A percentile compares a stretch with the other conserved stretches of the same genome.
phyloP scores from a whole-genome alignment of 2,113 vertebrate species.

The Gorsachius goisagi region DNA sequence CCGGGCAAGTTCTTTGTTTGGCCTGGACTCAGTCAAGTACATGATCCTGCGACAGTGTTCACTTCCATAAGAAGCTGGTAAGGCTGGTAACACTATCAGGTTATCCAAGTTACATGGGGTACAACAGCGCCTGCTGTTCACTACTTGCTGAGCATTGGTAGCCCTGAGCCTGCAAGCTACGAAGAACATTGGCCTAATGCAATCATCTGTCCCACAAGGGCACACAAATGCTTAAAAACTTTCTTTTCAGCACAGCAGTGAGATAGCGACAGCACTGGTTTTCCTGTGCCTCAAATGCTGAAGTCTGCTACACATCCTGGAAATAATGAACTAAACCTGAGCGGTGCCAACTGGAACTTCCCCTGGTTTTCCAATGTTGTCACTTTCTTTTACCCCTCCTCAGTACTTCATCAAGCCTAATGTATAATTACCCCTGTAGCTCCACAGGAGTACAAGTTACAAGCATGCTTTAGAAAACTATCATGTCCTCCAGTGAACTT shows the following conservation, averaged over 20 bases:
- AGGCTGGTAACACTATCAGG: accelerated
- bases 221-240: background rate
- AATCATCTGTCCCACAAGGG: background rate
- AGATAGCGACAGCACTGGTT: background rate
- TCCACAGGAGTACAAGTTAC: background rate
- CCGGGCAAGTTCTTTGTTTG: background rate
- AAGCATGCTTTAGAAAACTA: background rate
- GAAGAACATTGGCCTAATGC: background rate
- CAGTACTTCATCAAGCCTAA: background rate
- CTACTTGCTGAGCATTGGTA: background rate
- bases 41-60: accelerated
- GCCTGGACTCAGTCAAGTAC: background rate
- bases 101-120: accelerated
- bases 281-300: background rate
- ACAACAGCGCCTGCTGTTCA: accelerated
- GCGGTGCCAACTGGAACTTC: background rate
- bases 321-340: background rate
- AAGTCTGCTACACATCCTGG: background rate
- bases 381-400: background rate
- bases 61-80: background rate
- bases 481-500: background rate
- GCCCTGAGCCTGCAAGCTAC: background rate
- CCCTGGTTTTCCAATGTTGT: background rate
- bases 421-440: background rate
- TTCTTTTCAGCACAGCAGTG: background rate